Base-by-base conservation (phyloP, 2,113 vertebrate species). In the Takifugu flavidus region DNA sequence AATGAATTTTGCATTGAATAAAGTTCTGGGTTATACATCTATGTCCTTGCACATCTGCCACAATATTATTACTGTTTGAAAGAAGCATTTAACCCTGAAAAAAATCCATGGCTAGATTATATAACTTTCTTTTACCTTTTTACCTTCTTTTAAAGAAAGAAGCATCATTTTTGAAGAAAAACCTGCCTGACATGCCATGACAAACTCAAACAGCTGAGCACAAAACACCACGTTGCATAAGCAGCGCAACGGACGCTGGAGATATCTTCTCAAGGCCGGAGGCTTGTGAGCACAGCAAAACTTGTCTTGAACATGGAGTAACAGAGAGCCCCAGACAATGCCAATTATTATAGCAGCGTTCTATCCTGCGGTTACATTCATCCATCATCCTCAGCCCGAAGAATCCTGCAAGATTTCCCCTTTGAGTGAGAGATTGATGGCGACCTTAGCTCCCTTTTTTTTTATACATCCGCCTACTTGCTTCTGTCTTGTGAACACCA, bases 391-490 rank as follows among this genome's bases (percentile, higher is more conserved):
- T 61, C 56, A 69, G 82, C 68, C 72, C 65, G 53, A 70, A 47
- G 53, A 59, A 55, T 74, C 57, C n/a, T 68, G 56, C 78, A 59
- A 58, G 60, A 61, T 65, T 53, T 64, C 56, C 53, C 79, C 77
- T 62, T 57, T 49, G 68, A 74, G 49, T 66, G 66, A 65, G 65
- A 81, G 81, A 86, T 79, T 82, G 79, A 89, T 84, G 74, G 78
- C 75, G 77, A 82, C 84, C 80, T 82, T 64, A 74, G 61, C 63
- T 69, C 51, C 62, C 59, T 71, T 85, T 83, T 71, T 85, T 83
- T 81, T 74, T 8, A 62, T 80, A 64, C 45, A 27, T 63, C 70
- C 66, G 67, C 67, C 56, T 61, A 56, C 67, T 78, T 74, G 29
- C 7, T 31, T 31, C 29, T 62, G 61, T 58, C 56, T 15, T 51